Percentiles rank a stretch among this genome's conserved stretches.
phyloP scores from a whole-genome alignment of 2,797 vertebrate genomes.

The Mus caroli region DNA sequence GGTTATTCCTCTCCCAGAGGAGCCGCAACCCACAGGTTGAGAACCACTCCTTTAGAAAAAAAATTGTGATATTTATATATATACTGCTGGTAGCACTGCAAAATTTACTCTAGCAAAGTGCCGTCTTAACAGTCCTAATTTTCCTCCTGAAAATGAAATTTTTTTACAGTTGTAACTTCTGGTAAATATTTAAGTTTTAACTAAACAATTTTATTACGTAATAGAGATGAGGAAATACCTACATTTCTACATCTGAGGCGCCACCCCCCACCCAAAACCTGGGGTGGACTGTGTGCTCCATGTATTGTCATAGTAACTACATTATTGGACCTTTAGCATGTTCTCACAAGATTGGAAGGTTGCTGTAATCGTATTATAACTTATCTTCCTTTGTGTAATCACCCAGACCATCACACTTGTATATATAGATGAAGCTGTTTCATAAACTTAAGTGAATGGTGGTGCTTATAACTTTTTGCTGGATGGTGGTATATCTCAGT shows the following conservation, averaged over 20 bases:
- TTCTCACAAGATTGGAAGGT: constrained; percentile 69
- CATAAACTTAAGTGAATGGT: neutral
- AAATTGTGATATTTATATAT: constrained; percentile 72
- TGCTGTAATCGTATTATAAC: constrained; percentile 73
- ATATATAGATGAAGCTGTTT: constrained; percentile 35
- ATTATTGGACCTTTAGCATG: constrained; percentile 71
- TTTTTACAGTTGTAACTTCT: constrained; percentile 80
- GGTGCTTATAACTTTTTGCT: neutral
- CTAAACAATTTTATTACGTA: constrained; percentile 72
- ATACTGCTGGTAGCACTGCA: constrained; percentile 59
- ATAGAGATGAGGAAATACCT: constrained; percentile 64
- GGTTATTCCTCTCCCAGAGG: neutral
- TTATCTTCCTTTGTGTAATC: constrained; percentile 65
- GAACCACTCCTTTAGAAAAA: constrained; percentile 48
- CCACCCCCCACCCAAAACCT: neutral
- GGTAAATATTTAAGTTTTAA: constrained; percentile 78
- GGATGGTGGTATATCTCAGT: neutral
- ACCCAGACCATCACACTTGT: constrained; percentile 20
- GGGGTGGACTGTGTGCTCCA: constrained; percentile 63
- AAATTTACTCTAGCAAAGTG: constrained; percentile 72
- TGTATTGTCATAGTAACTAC: constrained; percentile 65
- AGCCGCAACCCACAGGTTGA: neutral
- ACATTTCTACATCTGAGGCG: constrained; percentile 50
- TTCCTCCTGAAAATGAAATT: constrained; percentile 75
- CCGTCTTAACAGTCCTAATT: constrained; percentile 70